phyloP scores from a whole-genome alignment of 2,888 invertebrate genomes.

The Chrysina gloriosa region DNA sequence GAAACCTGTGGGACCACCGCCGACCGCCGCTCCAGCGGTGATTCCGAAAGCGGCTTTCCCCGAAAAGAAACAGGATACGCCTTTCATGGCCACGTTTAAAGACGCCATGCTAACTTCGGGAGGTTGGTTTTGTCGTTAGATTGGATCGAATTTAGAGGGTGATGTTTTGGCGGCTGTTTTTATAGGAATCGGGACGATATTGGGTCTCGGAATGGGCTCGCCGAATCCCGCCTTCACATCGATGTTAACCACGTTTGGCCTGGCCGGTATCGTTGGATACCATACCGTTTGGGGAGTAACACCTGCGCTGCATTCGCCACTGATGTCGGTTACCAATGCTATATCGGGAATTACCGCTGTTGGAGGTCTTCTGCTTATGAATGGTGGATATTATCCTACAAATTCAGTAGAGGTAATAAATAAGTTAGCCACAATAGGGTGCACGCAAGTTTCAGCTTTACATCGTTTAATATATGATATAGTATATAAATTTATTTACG shows the following conservation, averaged over 20 bases:
- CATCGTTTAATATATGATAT: no score
- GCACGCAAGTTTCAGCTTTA: no score
- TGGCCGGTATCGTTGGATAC: constrained; percentile 85
- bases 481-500: no score
- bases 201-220: constrained; percentile 79
- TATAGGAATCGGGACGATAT: constrained; percentile 75
- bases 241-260: constrained; percentile 87
- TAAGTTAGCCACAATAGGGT: no score
- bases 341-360: constrained; percentile 92
- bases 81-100: constrained; percentile 77
- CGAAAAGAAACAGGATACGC: constrained; percentile 66
- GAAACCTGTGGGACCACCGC: constrained; percentile 69
- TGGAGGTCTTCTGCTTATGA: constrained; percentile 89
- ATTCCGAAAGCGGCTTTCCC: constrained; percentile 59
- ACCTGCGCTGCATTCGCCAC: constrained; percentile 89
- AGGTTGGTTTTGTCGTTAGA: constrained; percentile 65
- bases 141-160: background rate
- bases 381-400: constrained; percentile 80
- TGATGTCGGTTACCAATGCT: constrained; percentile 94
- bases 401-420: constrained; percentile 76
- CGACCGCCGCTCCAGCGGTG: constrained; percentile 63
- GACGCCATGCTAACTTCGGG: constrained; percentile 76
- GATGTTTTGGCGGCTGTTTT: constrained; percentile 42
- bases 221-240: constrained; percentile 87
- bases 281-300: constrained; percentile 95